These are phyloP conservation scores for Lordiphosa collinella DNA, from an alignment of 1,140 invertebrate species.

Conservation along the genomic window DNA sequence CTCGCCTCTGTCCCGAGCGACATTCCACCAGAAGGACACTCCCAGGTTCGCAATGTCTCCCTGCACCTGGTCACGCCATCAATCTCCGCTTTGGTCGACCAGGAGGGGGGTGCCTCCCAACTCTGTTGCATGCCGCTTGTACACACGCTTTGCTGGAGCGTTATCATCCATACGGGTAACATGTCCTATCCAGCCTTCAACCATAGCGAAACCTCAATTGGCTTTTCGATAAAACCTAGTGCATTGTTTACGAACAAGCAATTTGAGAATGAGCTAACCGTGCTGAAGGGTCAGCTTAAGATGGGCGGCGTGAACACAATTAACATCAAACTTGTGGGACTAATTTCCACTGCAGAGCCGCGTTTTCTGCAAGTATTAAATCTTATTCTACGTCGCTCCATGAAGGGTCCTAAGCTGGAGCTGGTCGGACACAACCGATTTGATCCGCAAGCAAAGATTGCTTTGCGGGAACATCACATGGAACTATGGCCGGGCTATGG, in stretches of 20 bases:
- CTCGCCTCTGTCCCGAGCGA: too few species aligned
- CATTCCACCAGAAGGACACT: too few species aligned
- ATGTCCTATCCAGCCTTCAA: too few species aligned
- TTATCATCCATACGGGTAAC: too few species aligned
- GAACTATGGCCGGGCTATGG: slow-evolving; percentile 89
- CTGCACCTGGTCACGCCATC: too few species aligned
- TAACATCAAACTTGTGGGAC: slow-evolving; percentile 79
- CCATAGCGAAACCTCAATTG: too few species aligned
- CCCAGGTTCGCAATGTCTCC: too few species aligned
- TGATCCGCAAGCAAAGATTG: slow-evolving; percentile 83
- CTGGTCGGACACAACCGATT: slow-evolving; percentile 90
- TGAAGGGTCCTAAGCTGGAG: slow-evolving; percentile 84
- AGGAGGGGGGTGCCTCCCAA: too few species aligned
- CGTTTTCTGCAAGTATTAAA: slow-evolving; percentile 86
- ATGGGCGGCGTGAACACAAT: slow-evolving; percentile 75
- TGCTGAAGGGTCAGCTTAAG: slow-evolving; percentile 55
- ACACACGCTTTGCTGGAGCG: too few species aligned
- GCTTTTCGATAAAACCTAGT: too few species aligned
- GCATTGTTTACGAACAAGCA: slow-evolving; percentile 70
- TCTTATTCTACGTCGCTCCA: slow-evolving; percentile 86
- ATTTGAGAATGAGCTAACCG: slow-evolving; percentile 58
- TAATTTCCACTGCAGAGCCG: slow-evolving; percentile 76
- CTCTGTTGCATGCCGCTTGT: too few species aligned
- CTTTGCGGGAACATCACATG: slow-evolving; percentile 21
- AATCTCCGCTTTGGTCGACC: too few species aligned